phyloP scores from a whole-genome alignment of 2,888 invertebrate genomes.

The Pyralis farinalis region DNA sequence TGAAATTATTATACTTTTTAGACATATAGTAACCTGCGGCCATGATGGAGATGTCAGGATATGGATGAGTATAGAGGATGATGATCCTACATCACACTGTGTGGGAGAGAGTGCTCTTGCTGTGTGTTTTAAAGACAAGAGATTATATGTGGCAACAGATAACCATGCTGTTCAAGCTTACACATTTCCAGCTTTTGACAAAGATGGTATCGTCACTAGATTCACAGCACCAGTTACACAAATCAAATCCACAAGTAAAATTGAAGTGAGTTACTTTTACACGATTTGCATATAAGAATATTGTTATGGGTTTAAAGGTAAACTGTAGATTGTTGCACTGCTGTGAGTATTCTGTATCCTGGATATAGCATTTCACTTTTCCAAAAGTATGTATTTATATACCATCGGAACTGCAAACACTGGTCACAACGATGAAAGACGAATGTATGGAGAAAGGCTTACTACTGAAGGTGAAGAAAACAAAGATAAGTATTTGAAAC shows the following conservation, averaged over 20 bases:
- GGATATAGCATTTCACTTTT: too few species aligned
- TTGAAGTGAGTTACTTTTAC: slow-evolving; percentile 58
- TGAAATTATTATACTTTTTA: too few species aligned
- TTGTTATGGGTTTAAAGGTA: too few species aligned
- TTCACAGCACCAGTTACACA: slow-evolving; percentile 95
- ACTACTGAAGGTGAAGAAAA: too few species aligned
- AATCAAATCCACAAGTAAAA: slow-evolving; percentile 84
- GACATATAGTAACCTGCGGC: slow-evolving; percentile 90
- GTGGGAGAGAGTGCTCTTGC: slow-evolving; percentile 91
- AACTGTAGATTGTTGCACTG: too few species aligned
- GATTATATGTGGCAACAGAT: slow-evolving; percentile 91
- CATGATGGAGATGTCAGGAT: slow-evolving; percentile 95
- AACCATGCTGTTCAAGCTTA: slow-evolving; percentile 92
- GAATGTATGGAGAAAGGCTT: too few species aligned
- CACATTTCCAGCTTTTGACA: slow-evolving; percentile 89
- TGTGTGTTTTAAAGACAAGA: slow-evolving; percentile 85
- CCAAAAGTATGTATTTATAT: too few species aligned
- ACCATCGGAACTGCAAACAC: too few species aligned
- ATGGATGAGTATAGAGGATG: slow-evolving; percentile 93
- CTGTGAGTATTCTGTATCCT: too few species aligned
- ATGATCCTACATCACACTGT: slow-evolving; percentile 92
- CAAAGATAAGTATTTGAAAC: too few species aligned
- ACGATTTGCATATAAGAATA: too few species aligned
- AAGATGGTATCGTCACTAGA: slow-evolving; percentile 91
- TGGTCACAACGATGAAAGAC: too few species aligned